Evolutionary conservation across 2,888 invertebrate genomes (phyloP), one percentile per base, ranked within the genome.

Genomic region (Tricholauxania praeusta): DNA sequence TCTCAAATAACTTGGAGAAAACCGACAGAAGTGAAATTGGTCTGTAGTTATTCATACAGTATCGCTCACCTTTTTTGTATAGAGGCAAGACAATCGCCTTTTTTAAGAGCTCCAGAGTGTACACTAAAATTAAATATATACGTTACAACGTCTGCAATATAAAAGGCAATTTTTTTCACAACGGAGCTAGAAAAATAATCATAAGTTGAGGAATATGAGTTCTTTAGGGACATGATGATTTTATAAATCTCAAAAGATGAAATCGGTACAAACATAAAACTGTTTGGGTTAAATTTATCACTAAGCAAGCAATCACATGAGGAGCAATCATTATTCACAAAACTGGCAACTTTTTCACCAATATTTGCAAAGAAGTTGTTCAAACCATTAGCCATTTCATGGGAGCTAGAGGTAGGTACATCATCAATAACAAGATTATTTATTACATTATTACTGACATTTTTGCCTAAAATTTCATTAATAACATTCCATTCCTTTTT

Each of bases 1-100:
- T 17, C 15, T 17, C 53, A 14, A 7, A 17, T n/a, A 14, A 14
- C 2, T 53, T 53, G 8, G 53, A 53, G 52, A 53, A 53, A 1
- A 8, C 14, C 10, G 53, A 53, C 14, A 53, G 1, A 53, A n/a
- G 53, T 53, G 53, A 53, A 14, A 53, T 53, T 1, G 53, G 53
- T n/a, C 53, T 53, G 8, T 53, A 53, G 2, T 53, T 53, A 53
- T 53, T 53, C n/a, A n/a, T n/a, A n/a, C n/a, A n/a, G n/a, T n/a
- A n/a, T n/a, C n/a, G n/a, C n/a, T n/a, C n/a, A n/a, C n/a, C n/a
- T n/a, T n/a, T n/a, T n/a, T n/a, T n/a, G n/a, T n/a, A n/a, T n/a
- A n/a, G n/a, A n/a, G n/a, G n/a, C n/a, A n/a, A n/a, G n/a, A n/a
- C 53, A 53, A 10, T 17, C 53, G 53, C 53, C 53, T 53, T 53